Evolutionary conservation across 2,888 invertebrate species (phyloP), one percentile per base, ranked within the genome.

Genomic region (Callimorpha dominula): DNA sequence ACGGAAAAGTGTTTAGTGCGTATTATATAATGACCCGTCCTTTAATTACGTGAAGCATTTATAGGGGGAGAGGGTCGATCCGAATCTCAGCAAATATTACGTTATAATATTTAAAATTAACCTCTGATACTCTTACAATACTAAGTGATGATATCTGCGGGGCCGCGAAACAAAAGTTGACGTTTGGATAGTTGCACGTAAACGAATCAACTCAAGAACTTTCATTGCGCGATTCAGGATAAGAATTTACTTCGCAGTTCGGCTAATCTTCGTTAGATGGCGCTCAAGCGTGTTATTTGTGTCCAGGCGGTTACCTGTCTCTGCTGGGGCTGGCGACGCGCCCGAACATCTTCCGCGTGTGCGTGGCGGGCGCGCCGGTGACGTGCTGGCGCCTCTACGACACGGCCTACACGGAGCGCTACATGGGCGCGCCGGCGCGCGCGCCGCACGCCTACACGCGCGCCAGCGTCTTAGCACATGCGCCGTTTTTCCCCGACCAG

Each of bases 321-420:
- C 96, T 99, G 49, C 98, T 99, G 97, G 99, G 98, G 1, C 95
- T 99, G 65, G 98, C 98, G 76, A 99, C 99, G 80, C 97, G 98
- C 89, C 99, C 99, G 0, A 97, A 99, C 86, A 96, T 99, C 78
- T 99, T 99, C 95, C 99, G 99, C 96, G 97, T 99, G 85, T 98
- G 99, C 77, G 98, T 99, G 80, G 99, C 99, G 68, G 99, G 99
- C 70, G 99, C 99, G 15, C 99, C 99, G 0, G 99, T 99, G 6
- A 99, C 99, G 14, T 98, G 98, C 89, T 99, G 99, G 99, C 97
- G 97, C 79, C 97, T 99, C 72, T 99, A 99, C 95, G 99, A 99
- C 94, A 99, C 99, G 0, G 99, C 99, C 17, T 99, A 99, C 95
- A 99, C 99, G 1, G 99, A 99, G 95, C 97, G 99, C 60, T 99